Conservation (phyloP, 2,888 invertebrate species). For the Artemia sinica region DNA sequence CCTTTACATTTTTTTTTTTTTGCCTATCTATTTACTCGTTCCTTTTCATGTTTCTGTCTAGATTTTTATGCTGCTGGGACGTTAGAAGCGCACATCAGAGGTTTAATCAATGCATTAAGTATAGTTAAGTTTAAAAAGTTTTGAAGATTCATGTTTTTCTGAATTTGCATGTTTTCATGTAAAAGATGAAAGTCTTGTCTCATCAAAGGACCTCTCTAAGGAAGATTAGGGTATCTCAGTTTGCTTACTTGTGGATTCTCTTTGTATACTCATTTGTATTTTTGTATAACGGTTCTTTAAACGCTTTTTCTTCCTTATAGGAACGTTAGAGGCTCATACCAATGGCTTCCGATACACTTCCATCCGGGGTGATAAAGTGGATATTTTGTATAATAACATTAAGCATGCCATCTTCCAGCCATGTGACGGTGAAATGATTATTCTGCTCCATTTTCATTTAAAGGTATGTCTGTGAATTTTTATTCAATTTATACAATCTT, state of each 20-base stretch:
- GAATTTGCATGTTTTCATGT: too few species aligned
- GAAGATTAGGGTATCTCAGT: not conserved
- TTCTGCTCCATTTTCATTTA: constrained; percentile 91
- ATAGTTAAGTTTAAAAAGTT: too few species aligned
- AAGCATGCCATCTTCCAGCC: constrained; percentile 99
- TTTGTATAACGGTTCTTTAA: not conserved
- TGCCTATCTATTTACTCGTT: too few species aligned
- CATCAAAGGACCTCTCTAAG: not conserved
- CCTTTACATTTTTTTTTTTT: too few species aligned
- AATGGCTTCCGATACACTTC: constrained; percentile 96
- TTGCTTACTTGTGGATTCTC: constrained; percentile 13
- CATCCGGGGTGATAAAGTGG: constrained; percentile 97
- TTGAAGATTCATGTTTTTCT: too few species aligned
- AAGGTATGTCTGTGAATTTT: constrained; percentile 39
- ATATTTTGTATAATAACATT: constrained; percentile 96
- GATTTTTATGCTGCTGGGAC: too few species aligned
- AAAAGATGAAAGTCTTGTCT: too few species aligned
- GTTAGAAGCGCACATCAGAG: too few species aligned
- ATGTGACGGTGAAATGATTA: constrained; percentile 98
- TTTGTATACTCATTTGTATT: not conserved
- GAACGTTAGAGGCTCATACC: constrained; percentile 78
- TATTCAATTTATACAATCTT: too few species aligned
- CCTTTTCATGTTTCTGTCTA: too few species aligned
- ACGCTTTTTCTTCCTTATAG: constrained; percentile 25
- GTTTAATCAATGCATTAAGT: too few species aligned